Percentiles rank a stretch among this genome's conserved stretches.
These are phyloP conservation scores for Macrobrachium rosenbergii DNA, from an alignment of 1,140 invertebrate species.

Conservation along the genomic window DNA sequence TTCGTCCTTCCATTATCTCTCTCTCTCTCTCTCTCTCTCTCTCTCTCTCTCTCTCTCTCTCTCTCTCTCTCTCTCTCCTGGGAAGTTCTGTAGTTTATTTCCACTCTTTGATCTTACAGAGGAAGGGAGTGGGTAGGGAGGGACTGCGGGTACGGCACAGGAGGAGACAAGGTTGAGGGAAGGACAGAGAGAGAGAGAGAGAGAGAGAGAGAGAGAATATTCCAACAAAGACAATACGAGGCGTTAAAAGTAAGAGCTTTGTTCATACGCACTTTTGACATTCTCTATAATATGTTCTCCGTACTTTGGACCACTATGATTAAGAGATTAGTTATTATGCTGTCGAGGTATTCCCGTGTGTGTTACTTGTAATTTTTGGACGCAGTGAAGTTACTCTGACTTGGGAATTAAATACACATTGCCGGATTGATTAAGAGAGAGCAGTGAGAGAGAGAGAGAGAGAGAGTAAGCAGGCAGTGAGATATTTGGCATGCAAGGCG, in stretches of 20 bases:
- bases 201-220: neutral
- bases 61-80: neutral
- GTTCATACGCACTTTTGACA: too few species aligned
- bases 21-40: constrained; percentile 13
- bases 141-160: neutral
- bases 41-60: constrained; percentile 7
- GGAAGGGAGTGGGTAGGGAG: too few species aligned
- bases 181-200: too few species aligned
- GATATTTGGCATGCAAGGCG: neutral
- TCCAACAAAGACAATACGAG: too few species aligned
- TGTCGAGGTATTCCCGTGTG: neutral
- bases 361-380: neutral
- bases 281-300: too few species aligned
- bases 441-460: neutral
- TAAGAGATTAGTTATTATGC: too few species aligned
- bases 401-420: too few species aligned
- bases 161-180: too few species aligned
- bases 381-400: neutral
- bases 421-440: too few species aligned
- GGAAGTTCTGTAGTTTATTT: neutral
- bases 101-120: neutral
- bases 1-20: neutral
- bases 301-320: too few species aligned
- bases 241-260: neutral
- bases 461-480: neutral